Conservation (phyloP, 2,113 vertebrate genomes). For the Anhinga rufa region DNA sequence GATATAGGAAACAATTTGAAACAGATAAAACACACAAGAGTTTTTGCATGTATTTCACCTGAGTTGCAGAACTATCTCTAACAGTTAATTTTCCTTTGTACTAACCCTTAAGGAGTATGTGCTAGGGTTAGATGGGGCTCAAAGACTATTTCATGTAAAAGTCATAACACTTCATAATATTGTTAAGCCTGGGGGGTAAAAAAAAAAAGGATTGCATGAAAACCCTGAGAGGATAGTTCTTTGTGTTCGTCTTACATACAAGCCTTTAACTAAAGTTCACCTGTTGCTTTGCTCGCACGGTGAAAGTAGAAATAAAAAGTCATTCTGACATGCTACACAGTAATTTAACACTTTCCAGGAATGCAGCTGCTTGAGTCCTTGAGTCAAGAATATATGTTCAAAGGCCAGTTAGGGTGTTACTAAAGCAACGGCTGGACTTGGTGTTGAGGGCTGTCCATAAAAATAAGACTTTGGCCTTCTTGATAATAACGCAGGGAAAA, state of each 20-base stretch:
- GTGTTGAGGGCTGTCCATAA: neutral
- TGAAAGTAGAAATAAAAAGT: neutral
- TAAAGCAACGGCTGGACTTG: neutral
- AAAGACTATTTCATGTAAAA: neutral
- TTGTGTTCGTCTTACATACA: neutral
- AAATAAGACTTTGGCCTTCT: neutral
- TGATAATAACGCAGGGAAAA: neutral
- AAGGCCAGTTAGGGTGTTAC: neutral
- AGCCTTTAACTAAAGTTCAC: neutral
- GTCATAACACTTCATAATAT: neutral
- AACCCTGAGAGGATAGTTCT: neutral
- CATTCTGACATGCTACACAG: neutral
- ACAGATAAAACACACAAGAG: neutral
- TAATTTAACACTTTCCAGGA: neutral
- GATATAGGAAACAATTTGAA: neutral
- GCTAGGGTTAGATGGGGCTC: neutral
- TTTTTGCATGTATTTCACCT: neutral
- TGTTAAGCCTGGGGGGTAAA: rapidly evolving
- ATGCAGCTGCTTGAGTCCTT: neutral
- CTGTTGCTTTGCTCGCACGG: neutral
- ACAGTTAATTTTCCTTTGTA: neutral
- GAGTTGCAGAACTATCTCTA: neutral
- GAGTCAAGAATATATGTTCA: neutral
- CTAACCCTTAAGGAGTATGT: neutral
- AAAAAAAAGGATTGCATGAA: neutral